phyloP scores from a whole-genome alignment of 2,113 vertebrate species.

The Marcusenius ussheri region DNA sequence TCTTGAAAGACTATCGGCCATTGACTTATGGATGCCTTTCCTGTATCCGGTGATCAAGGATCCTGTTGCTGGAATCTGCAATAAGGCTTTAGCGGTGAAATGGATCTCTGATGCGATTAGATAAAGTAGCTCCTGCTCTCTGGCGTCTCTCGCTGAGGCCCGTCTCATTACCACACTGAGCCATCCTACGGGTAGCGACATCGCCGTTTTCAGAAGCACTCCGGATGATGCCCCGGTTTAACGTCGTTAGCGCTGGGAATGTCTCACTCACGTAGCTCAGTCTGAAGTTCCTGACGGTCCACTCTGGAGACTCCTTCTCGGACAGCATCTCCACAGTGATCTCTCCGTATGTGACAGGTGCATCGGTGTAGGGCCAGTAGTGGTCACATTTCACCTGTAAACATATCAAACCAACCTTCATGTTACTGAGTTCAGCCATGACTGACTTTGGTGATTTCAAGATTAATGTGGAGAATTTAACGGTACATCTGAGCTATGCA shows the following conservation, averaged over 20 bases:
- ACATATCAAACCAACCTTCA: neutral
- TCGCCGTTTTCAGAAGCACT: neutral
- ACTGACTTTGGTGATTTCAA: neutral
- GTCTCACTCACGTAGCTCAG: conserved; percentile 75
- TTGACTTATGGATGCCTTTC: neutral
- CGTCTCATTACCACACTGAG: neutral
- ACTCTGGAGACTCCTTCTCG: conserved; percentile 76
- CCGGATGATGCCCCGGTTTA: neutral
- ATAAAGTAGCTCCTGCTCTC: neutral
- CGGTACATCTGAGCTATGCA: neutral
- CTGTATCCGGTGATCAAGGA: neutral
- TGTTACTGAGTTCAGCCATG: neutral
- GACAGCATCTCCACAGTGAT: conserved; percentile 86
- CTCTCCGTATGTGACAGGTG: conserved; percentile 80
- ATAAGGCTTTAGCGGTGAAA: neutral
- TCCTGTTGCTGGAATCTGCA: conserved; percentile 5
- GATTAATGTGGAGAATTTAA: neutral
- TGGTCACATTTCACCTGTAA: conserved; percentile 93
- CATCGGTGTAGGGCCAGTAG: conserved; percentile 91
- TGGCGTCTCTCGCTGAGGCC: neutral
- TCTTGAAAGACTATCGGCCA: neutral
- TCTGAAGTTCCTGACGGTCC: conserved; percentile 81
- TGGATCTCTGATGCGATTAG: neutral
- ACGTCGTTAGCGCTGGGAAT: neutral
- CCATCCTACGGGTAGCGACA: neutral